phyloP scores from a whole-genome alignment of 2,797 vertebrate genomes.

The Botia almorhae region DNA sequence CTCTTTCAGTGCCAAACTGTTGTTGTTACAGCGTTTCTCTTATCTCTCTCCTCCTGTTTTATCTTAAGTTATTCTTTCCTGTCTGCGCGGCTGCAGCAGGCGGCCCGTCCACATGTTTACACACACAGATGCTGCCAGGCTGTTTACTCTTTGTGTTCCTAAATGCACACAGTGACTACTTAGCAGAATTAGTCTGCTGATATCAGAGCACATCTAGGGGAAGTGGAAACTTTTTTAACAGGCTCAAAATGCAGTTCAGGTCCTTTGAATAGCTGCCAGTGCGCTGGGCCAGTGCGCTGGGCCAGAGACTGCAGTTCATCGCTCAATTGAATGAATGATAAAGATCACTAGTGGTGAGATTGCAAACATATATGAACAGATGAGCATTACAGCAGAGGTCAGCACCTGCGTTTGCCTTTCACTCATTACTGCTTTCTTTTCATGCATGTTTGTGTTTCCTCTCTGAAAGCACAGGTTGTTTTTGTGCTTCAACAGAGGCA shows the following conservation, averaged over 20 bases:
- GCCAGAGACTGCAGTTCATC: slow-evolving; percentile 56
- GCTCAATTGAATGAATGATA: slow-evolving; percentile 70
- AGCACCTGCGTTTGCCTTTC: slow-evolving; percentile 76
- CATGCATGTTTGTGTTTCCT: slow-evolving; percentile 48
- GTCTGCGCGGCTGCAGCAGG: slow-evolving; percentile 58
- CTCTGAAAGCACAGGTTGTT: slow-evolving; percentile 68
- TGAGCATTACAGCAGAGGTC: slow-evolving; percentile 76
- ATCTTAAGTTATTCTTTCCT: slow-evolving; percentile 72
- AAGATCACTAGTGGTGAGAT: slow-evolving; percentile 74
- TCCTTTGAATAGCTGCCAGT: slow-evolving; percentile 70
- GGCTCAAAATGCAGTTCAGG: slow-evolving; percentile 33
- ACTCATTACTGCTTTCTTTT: slow-evolving; percentile 57
- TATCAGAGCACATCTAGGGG: slow-evolving; percentile 59
- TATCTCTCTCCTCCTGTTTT: slow-evolving; percentile 50
- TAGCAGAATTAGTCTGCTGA: slow-evolving; percentile 56
- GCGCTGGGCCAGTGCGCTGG: slow-evolving; percentile 58
- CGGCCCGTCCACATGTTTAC: slow-evolving; percentile 23
- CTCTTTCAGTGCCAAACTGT: slow-evolving; percentile 42
- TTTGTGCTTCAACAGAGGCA: slow-evolving; percentile 68
- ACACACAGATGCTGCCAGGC: slow-evolving; percentile 58
- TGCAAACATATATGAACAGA: slow-evolving; percentile 76
- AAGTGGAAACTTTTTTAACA: slow-evolving; percentile 41
- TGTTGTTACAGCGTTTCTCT: slow-evolving; percentile 46
- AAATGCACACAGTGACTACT: slow-evolving; percentile 61
- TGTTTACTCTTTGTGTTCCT: slow-evolving; percentile 64